phyloP scores from a whole-genome alignment of 2,797 vertebrate genomes.

The Hipposideros larvatus region DNA sequence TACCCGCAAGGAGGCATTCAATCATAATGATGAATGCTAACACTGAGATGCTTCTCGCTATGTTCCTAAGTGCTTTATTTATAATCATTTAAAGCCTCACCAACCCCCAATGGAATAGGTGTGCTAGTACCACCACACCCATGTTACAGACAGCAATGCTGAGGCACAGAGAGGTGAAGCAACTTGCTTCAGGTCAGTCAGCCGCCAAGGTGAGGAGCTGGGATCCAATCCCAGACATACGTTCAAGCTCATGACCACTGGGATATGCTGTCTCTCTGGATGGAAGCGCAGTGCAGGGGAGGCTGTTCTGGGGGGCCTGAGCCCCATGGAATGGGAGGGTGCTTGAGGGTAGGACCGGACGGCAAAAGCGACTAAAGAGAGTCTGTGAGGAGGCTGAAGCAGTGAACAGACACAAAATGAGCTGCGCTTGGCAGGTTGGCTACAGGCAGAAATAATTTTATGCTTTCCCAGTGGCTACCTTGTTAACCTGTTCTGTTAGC shows the following conservation, averaged over 20 bases:
- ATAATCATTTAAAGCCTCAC: not conserved
- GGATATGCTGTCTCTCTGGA: not conserved
- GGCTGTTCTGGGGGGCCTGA: not conserved
- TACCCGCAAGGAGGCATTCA: not conserved
- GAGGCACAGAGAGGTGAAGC: not conserved
- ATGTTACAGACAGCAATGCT: too few species aligned
- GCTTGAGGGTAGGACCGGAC: not conserved
- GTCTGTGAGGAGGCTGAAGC: not conserved
- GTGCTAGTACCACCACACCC: accelerated
- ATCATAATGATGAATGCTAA: too few species aligned
- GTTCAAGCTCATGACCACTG: not conserved
- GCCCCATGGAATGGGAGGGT: accelerated
- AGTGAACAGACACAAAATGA: accelerated
- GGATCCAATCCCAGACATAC: not conserved
- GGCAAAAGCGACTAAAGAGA: not conserved
- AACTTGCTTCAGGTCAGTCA: not conserved
- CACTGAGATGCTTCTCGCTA: not conserved
- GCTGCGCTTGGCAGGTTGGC: not conserved
- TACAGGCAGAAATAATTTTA: too few species aligned
- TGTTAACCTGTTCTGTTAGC: not conserved
- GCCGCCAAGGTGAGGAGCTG: not conserved
- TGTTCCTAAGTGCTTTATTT: not conserved
- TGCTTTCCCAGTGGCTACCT: not conserved
- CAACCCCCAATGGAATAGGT: not conserved
- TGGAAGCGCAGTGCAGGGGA: not conserved